These are phyloP conservation scores for Epicauta chinensis DNA, from an alignment of 1,140 invertebrate species.

Conservation along the genomic window DNA sequence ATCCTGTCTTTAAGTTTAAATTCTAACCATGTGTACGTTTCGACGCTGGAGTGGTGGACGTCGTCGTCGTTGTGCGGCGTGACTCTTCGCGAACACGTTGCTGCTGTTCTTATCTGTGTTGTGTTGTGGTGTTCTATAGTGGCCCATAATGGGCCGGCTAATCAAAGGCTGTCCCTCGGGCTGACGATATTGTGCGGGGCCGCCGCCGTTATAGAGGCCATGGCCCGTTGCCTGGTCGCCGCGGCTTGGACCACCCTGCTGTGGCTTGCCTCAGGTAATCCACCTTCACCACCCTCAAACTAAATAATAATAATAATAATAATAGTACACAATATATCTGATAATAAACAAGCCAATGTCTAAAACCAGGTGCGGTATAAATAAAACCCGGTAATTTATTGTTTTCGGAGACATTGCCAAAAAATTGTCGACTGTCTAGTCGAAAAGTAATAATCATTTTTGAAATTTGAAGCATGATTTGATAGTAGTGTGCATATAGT, in stretches of 20 bases:
- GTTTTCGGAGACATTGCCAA: background rate
- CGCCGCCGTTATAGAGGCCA: constrained; percentile 27
- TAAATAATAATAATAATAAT: background rate
- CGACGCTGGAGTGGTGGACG: constrained; percentile 3
- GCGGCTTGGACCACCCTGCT: constrained; percentile 34
- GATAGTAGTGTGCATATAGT: too few relatives aligned
- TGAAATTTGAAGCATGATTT: too few relatives aligned
- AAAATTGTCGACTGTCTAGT: too few relatives aligned
- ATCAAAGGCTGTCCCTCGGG: constrained; percentile 24
- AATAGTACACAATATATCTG: too few relatives aligned
- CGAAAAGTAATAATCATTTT: too few relatives aligned
- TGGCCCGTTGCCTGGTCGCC: constrained; percentile 24
- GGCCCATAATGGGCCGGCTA: constrained; percentile 23
- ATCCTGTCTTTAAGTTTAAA: constrained; percentile 11
- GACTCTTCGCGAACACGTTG: background rate
- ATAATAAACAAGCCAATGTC: too few relatives aligned
- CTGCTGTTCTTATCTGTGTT: constrained; percentile 5
- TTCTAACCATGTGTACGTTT: constrained; percentile 24
- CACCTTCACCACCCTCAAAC: background rate
- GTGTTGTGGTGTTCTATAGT: constrained; percentile 10
- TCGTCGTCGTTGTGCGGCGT: too few relatives aligned
- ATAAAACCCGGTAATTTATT: constrained; percentile 5
- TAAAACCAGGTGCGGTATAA: constrained; percentile 8
- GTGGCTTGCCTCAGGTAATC: constrained; percentile 33
- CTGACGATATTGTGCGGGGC: constrained; percentile 27